Percentiles rank a stretch among this genome's conserved stretches.
phyloP scores from a whole-genome alignment of 2,888 invertebrate species.

The Caenorhabditis sp. region DNA sequence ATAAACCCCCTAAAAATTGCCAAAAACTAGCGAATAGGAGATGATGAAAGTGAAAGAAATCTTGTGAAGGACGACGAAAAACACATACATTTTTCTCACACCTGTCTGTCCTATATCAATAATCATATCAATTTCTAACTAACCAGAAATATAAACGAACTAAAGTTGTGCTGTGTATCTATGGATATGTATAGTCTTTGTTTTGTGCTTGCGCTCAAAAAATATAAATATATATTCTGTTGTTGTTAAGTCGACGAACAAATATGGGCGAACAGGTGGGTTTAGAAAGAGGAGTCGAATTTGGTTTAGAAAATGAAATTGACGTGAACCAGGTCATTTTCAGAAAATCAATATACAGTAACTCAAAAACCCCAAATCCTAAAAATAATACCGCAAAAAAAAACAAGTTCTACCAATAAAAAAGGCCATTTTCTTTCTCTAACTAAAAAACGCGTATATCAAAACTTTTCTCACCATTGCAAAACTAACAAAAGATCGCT shows the following conservation, averaged over 20 bases:
- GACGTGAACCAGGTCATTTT: too few species aligned
- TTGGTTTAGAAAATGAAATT: not conserved
- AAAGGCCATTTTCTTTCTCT: not conserved
- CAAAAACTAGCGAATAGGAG: not conserved
- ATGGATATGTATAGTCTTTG: too few species aligned
- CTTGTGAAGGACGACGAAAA: not conserved
- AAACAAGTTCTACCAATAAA: conserved; percentile 1
- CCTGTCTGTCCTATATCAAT: not conserved
- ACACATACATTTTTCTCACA: not conserved
- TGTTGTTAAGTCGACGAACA: too few species aligned
- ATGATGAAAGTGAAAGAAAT: not conserved
- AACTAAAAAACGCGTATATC: not conserved
- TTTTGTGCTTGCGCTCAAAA: too few species aligned
- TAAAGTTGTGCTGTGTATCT: too few species aligned
- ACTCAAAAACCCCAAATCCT: too few species aligned
- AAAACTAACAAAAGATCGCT: conserved; percentile 5
- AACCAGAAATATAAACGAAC: too few species aligned
- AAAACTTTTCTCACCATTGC: not conserved
- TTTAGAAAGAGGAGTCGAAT: not conserved
- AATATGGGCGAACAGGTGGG: not conserved
- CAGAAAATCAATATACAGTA: too few species aligned
- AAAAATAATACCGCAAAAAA: too few species aligned
- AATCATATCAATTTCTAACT: too few species aligned
- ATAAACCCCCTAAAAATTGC: not conserved
- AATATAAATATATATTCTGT: too few species aligned